Percentiles rank a stretch among this genome's conserved stretches.
Evolutionary conservation across 2,888 invertebrate genomes (phyloP).

Genomic region (Drosophila yooni): DNA sequence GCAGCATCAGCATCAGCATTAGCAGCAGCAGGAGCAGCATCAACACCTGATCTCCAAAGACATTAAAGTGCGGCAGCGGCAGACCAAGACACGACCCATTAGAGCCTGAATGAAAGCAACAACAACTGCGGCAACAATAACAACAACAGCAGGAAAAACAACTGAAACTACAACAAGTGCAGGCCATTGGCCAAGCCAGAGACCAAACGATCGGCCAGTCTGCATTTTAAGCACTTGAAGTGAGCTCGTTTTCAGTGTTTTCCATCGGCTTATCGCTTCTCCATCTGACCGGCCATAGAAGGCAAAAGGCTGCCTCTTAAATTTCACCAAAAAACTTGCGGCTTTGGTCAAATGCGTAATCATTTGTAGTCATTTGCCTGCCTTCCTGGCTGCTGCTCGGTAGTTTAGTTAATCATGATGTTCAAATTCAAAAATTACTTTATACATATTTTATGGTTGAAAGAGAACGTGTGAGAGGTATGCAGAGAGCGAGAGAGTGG

Average conservation of each 20-base stretch:
- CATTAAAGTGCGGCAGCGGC: slow-evolving; percentile 70
- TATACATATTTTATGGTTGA: slow-evolving; percentile 66
- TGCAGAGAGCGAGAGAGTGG: slow-evolving; percentile 9
- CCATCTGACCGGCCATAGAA: slow-evolving; percentile 53
- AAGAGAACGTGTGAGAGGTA: slow-evolving; percentile 20
- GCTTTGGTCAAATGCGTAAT: slow-evolving; percentile 69
- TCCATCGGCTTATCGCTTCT: slow-evolving; percentile 59
- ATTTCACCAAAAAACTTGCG: slow-evolving; percentile 61
- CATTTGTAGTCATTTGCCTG: slow-evolving; percentile 77
- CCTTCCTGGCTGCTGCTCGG: slow-evolving; percentile 38
- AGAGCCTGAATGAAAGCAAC: slow-evolving; percentile 53
- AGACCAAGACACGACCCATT: slow-evolving; percentile 67
- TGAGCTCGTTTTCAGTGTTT: slow-evolving; percentile 74
- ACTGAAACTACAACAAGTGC: slow-evolving; percentile 62
- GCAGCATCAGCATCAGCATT: slow-evolving; percentile 52
- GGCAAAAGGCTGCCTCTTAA: slow-evolving; percentile 43
- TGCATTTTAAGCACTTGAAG: slow-evolving; percentile 50
- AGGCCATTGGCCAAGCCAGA: slow-evolving; percentile 40
- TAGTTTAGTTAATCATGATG: slow-evolving; percentile 74
- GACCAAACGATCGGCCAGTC: slow-evolving; percentile 38
- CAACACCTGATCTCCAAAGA: slow-evolving; percentile 84
- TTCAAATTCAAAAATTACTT: slow-evolving; percentile 78
- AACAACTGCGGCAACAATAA: slow-evolving; percentile 13
- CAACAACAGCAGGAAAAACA: slow-evolving; percentile 17
- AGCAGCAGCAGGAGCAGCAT: slow-evolving; percentile 73